Evolutionary conservation across 1,140 invertebrate species (phyloP).

Genomic region (Copidosoma floridanum): DNA sequence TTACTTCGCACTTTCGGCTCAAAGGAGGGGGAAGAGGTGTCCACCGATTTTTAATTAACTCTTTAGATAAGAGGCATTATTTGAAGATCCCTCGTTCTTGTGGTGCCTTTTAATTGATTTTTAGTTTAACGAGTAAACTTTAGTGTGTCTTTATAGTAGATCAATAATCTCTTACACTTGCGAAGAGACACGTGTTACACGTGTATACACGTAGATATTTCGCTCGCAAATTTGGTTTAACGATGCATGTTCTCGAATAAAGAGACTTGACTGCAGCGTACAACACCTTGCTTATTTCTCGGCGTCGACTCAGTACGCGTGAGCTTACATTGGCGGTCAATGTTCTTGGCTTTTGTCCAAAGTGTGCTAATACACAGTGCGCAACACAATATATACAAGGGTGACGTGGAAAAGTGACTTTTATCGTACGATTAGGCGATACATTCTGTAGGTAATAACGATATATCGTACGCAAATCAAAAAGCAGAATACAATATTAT

Average conservation of each 20-base stretch:
- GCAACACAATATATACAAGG: background rate
- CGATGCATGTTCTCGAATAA: background rate
- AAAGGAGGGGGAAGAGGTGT: no score
- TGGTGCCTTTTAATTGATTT: no score
- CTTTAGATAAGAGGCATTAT: no score
- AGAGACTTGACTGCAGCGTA: no score
- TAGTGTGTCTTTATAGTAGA: no score
- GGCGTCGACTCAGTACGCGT: background rate
- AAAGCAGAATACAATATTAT: background rate
- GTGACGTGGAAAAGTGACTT: background rate
- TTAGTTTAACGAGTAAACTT: no score
- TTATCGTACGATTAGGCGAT: background rate
- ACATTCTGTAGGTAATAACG: background rate
- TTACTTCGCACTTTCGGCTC: no score
- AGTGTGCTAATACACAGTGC: no score
- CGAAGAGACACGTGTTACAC: no score
- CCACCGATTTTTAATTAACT: no score
- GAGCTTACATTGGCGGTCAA: conserved; percentile 2
- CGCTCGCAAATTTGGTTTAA: background rate
- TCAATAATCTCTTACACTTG: background rate
- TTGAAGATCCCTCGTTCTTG: no score
- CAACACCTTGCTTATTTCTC: background rate
- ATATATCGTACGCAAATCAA: background rate
- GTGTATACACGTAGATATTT: no score
- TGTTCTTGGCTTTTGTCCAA: conserved; percentile 1